Evolutionary conservation across 2,888 invertebrate genomes (phyloP), one percentile per base, ranked within the genome.

Genomic region (Clunio marinus): DNA sequence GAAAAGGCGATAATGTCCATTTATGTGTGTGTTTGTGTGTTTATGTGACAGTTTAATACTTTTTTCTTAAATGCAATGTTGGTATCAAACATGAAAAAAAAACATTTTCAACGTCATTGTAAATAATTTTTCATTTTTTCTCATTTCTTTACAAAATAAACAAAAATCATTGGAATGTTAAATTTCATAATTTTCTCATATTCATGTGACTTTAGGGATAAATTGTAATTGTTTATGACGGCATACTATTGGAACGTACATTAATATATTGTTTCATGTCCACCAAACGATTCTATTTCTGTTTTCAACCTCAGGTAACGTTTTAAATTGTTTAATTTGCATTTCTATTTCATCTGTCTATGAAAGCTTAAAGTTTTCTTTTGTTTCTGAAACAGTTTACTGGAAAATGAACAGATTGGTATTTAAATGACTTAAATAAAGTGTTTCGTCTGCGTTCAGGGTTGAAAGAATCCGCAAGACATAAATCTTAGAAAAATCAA

Each of bases 221-320:
- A n/a, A n/a, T n/a, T n/a, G n/a, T n/a, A n/a, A n/a, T n/a, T n/a
- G n/a, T n/a, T n/a, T n/a, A n/a, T n/a, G n/a, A n/a, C n/a, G n/a
- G n/a, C n/a, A n/a, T n/a, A n/a, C n/a, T n/a, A n/a, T n/a, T n/a
- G n/a, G n/a, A n/a, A n/a, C n/a, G n/a, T n/a, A n/a, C n/a, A n/a
- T n/a, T n/a, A n/a, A n/a, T n/a, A n/a, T n/a, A n/a, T n/a, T n/a
- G n/a, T n/a, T n/a, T n/a, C n/a, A n/a, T n/a, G n/a, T n/a, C n/a
- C n/a, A n/a, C n/a, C n/a, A n/a, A n/a, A n/a, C 35, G 5, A 8
- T 13, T 35, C 35, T 35, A 13, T 2, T 35, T 35, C n/a, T 35
- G n/a, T 35, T n/a, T 13, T 35, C 35, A 35, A 13, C 10, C 32
- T 58, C 58, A 58, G 58, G 58, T 58, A 58, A 58, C 58, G 27